A percentile compares a stretch with the other conserved stretches of the same genome.
Evolutionary conservation across 2,113 vertebrate genomes (phyloP).

Genomic region (Centropus bengalensis): DNA sequence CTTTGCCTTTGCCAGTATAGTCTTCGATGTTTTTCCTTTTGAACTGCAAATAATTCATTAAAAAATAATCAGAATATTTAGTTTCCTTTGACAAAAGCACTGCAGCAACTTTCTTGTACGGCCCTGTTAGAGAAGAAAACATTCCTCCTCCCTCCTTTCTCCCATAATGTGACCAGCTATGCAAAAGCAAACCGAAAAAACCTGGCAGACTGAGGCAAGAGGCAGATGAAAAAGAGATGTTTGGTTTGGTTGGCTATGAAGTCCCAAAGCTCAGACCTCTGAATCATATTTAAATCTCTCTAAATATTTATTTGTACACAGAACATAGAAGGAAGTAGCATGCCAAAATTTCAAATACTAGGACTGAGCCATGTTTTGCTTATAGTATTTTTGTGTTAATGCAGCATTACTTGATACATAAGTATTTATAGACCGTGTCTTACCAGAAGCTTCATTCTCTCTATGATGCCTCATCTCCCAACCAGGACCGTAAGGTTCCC

Average conservation of each 20-base stretch:
- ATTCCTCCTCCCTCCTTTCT: neutral
- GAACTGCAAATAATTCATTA: neutral
- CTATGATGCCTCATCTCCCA: neutral
- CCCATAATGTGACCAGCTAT: neutral
- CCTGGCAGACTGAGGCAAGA: neutral
- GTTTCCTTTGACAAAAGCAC: neutral
- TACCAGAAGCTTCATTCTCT: neutral
- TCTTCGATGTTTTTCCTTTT: neutral
- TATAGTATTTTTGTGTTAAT: neutral
- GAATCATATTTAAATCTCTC: neutral
- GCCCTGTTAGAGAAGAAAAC: neutral
- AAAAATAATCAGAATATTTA: neutral
- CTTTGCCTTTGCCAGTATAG: neutral
- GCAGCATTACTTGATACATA: rapidly evolving
- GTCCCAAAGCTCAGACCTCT: neutral
- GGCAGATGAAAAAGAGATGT: neutral
- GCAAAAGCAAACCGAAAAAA: neutral
- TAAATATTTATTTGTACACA: neutral
- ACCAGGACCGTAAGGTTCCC: neutral
- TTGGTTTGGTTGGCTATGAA: neutral
- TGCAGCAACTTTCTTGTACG: neutral
- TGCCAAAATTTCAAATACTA: neutral
- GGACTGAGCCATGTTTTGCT: neutral
- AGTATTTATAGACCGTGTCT: neutral
- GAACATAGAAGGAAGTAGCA: neutral